Conservation (phyloP, 1,140 invertebrate genomes). For the Meloidogyne hapla region DNA sequence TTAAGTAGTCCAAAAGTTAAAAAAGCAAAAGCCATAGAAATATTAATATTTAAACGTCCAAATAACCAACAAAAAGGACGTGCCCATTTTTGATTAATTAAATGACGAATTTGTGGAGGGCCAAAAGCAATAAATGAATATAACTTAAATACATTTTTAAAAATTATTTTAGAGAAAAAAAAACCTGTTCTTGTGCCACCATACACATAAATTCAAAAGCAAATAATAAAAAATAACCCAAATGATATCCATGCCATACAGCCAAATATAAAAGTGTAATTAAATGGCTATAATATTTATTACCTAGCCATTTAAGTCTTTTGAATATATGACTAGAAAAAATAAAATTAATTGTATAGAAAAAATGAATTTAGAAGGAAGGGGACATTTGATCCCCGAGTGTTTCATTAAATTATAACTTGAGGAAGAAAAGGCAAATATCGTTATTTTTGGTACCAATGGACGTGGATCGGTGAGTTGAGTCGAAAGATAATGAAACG, state of each 20-base stretch:
- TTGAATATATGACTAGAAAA: constrained; percentile 66
- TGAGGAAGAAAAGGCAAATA: too few relatives aligned
- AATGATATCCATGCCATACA: constrained; percentile 67
- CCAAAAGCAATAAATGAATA: constrained; percentile 53
- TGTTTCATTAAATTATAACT: too few relatives aligned
- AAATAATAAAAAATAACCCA: constrained; percentile 68
- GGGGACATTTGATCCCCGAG: too few relatives aligned
- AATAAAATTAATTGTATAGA: neutral
- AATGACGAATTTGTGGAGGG: constrained; percentile 50
- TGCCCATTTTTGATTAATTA: constrained; percentile 33
- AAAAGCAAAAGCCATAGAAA: constrained; percentile 63
- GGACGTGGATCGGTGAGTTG: too few relatives aligned
- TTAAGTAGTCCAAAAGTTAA: constrained; percentile 62
- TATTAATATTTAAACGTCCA: constrained; percentile 53
- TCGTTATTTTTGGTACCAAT: too few relatives aligned
- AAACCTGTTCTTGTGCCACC: constrained; percentile 58
- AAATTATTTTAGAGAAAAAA: constrained; percentile 10
- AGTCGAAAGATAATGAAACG: too few relatives aligned
- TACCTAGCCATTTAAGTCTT: constrained; percentile 66
- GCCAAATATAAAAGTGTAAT: constrained; percentile 66
- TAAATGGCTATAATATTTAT: constrained; percentile 65
- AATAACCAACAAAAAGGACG: constrained; percentile 58
- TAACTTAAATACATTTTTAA: constrained; percentile 41
- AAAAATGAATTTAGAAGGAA: too few relatives aligned
- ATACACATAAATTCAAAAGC: constrained; percentile 65